These are phyloP conservation scores for Parthenolecanium corni DNA, from an alignment of 2,888 invertebrate species.

Conservation along the genomic window DNA sequence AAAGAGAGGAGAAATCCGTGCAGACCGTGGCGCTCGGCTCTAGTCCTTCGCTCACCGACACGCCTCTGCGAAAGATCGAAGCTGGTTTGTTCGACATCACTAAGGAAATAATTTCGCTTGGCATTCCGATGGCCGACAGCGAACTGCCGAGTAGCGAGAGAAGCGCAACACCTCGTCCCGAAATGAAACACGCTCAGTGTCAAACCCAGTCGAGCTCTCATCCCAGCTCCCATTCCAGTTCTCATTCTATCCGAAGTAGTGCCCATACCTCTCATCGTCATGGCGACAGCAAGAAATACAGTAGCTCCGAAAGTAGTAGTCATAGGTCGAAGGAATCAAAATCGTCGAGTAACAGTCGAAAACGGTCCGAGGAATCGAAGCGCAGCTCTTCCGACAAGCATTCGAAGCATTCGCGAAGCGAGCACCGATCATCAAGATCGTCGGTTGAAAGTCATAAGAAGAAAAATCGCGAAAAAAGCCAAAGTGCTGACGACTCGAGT, in stretches of 20 bases:
- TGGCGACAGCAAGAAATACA: background rate
- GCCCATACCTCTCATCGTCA: background rate
- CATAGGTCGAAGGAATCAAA: slow-evolving; percentile 11
- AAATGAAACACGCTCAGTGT: background rate
- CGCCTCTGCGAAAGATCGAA: slow-evolving; percentile 20
- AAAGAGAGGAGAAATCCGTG: background rate
- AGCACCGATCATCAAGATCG: background rate
- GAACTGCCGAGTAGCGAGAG: background rate
- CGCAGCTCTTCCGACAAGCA: background rate
- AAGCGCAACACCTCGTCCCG: background rate
- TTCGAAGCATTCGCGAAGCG: background rate
- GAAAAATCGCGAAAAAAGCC: background rate
- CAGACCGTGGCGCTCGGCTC: background rate
- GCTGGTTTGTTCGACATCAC: slow-evolving; percentile 11
- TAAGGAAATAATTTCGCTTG: slow-evolving; percentile 20
- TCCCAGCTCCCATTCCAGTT: background rate
- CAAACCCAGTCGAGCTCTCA: slow-evolving; percentile 6
- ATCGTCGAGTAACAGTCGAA: slow-evolving; percentile 1
- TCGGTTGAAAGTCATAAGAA: background rate
- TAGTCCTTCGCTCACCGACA: background rate
- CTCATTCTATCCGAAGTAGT: too few relatives aligned
- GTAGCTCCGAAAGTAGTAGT: background rate
- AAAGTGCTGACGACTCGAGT: background rate
- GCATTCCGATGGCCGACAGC: background rate
- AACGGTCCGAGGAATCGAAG: background rate